phyloP scores from a whole-genome alignment of 1,140 invertebrate species.

The Drosophila persimilis region DNA sequence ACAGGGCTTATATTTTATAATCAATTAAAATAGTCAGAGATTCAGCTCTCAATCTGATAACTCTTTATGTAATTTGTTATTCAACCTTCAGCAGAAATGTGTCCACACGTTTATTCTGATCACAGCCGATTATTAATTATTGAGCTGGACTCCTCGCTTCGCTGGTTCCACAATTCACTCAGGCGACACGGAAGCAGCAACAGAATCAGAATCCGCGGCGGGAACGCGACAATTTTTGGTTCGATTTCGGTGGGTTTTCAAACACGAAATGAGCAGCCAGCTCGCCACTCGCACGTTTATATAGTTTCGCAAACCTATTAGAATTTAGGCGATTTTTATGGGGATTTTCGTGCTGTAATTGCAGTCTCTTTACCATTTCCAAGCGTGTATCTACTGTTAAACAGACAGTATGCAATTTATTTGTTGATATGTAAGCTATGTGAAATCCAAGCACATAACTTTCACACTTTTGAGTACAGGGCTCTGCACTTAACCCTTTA shows the following conservation, averaged over 20 bases:
- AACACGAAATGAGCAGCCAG: slow-evolving; percentile 36
- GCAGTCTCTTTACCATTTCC: not conserved
- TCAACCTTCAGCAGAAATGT: slow-evolving; percentile 8
- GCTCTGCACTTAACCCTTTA: slow-evolving; percentile 37
- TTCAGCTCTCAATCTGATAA: not conserved
- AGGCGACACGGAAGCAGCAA: slow-evolving; percentile 13
- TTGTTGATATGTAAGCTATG: slow-evolving; percentile 1
- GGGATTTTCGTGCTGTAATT: not conserved
- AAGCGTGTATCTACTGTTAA: not conserved
- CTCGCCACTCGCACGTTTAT: slow-evolving; percentile 4
- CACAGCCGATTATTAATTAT: slow-evolving; percentile 6
- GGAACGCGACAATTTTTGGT: not conserved
- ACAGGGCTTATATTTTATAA: not conserved
- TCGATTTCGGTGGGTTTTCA: slow-evolving; percentile 21
- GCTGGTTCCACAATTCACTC: slow-evolving; percentile 38
- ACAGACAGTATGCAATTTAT: not conserved
- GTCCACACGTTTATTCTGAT: not conserved
- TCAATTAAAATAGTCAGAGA: not conserved
- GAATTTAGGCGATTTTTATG: not conserved
- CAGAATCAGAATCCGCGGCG: not conserved
- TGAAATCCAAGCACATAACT: slow-evolving; percentile 10
- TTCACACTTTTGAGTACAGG: slow-evolving; percentile 18
- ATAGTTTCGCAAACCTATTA: slow-evolving; percentile 5
- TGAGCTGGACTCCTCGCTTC: slow-evolving; percentile 21
- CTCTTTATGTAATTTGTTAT: slow-evolving; percentile 1